Evolutionary conservation across 2,888 invertebrate species (phyloP), one percentile per base, ranked within the genome.

Genomic region (Cataglyphis albicans): DNA sequence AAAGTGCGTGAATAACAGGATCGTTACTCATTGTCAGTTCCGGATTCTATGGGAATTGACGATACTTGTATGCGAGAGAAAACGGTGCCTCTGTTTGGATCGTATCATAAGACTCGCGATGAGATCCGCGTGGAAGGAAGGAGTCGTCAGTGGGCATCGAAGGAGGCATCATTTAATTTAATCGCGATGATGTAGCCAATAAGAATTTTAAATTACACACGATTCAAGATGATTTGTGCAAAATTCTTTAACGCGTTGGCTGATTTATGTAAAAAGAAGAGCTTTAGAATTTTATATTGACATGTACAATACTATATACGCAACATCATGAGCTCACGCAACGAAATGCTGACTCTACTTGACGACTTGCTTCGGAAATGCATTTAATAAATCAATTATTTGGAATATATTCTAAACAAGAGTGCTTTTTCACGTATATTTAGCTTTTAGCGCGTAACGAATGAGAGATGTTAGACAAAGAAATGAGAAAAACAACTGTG

Each of bases 21-120:
- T 57, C 73, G 72, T 86, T 84, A 82, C 44, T 81, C 84, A 74
- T 38, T 10, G 38, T 38, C 10, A 4, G 32, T 52, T 65, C 65
- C 35, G 70, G 64, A 70, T 48, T 41, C 55, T 41, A 48, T 63
- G 48, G 29, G 61, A 74, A 76, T 80, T 48, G 64, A 83, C 38
- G 21, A 12, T 15, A 29, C 10, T 64, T 55, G 32, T 18, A 21
- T 12, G 67, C 29, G 76, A 48, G 12, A 44, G n/a, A 48, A 48
- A 52, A 32, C 41, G 25, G 29, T 73, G n/a, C 12, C 35, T 38
- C 18, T 5, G 2, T 29, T 18, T 21, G 29, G 35, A 64, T 9
- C 35, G 64, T 35, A 38, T 64, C 64, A 75, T 7, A 7, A 35
- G 38, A 4, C n/a, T 25, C 15, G 59, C 38, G 18, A 21, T 32